phyloP scores from a whole-genome alignment of 2,888 invertebrate species.

The Caenorhabditis afra region DNA sequence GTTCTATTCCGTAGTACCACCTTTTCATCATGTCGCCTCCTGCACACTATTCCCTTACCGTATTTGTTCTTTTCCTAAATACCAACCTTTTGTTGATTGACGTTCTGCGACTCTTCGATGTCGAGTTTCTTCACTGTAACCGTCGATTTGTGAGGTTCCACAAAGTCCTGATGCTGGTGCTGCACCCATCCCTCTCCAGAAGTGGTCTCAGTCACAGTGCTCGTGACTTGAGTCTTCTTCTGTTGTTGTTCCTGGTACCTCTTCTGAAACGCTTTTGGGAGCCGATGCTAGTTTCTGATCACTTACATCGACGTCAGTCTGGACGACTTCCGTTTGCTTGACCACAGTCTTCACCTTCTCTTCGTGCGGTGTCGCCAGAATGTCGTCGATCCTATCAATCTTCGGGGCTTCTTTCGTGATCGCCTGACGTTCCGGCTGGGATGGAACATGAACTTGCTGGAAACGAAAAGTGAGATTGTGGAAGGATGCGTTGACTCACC shows the following conservation, averaged over 20 bases:
- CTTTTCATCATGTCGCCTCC: too few relatives aligned
- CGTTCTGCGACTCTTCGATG: constrained; percentile 47
- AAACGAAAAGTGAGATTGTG: constrained; percentile 11
- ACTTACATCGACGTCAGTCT: constrained; percentile 54
- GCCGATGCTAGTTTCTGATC: background rate
- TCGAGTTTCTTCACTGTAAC: constrained; percentile 54
- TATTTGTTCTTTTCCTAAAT: background rate
- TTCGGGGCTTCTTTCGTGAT: constrained; percentile 52
- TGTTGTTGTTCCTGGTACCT: constrained; percentile 52
- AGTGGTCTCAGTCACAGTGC: constrained; percentile 59
- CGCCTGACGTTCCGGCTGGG: constrained; percentile 50
- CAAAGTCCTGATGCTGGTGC: constrained; percentile 55
- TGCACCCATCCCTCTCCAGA: constrained; percentile 64
- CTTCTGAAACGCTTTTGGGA: too few relatives aligned
- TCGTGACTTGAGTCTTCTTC: constrained; percentile 56
- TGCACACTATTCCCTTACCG: too few relatives aligned
- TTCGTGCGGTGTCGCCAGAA: constrained; percentile 41
- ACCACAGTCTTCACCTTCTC: constrained; percentile 39
- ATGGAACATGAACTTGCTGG: constrained; percentile 61
- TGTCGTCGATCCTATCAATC: constrained; percentile 63
- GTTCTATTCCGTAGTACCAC: too few relatives aligned
- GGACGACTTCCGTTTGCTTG: constrained; percentile 41
- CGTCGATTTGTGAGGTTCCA: constrained; percentile 52
- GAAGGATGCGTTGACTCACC: too few relatives aligned
- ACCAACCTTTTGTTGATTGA: constrained; percentile 28